Evolutionary conservation across 2,113 vertebrate genomes (phyloP).

Genomic region (Hypocryptadius cinnamomeus): DNA sequence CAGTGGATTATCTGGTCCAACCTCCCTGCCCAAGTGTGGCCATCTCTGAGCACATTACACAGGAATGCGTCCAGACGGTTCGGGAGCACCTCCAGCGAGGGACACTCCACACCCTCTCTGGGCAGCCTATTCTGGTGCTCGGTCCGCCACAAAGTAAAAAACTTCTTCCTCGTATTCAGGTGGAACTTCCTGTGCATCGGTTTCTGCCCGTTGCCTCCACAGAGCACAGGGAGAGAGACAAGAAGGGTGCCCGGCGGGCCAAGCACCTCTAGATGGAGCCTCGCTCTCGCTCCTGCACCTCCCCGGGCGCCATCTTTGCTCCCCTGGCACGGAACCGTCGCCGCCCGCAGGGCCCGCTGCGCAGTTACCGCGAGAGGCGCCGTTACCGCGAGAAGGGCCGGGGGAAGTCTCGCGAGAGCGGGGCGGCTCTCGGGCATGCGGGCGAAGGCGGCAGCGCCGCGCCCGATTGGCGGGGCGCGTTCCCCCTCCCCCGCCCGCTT

Average conservation of each 20-base stretch:
- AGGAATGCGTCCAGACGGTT: neutral
- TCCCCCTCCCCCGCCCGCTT: neutral
- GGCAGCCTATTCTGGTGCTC: neutral
- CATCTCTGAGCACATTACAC: no score
- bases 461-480: neutral
- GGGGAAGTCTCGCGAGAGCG: neutral
- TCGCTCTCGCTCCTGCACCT: accelerated
- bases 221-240: neutral
- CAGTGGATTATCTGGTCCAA: no score
- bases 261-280: accelerated
- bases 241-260: accelerated
- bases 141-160: neutral
- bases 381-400: neutral
- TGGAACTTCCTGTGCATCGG: neutral
- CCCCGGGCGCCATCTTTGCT: accelerated
- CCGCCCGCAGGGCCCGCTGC: no score
- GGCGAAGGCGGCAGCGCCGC: neutral
- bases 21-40: no score
- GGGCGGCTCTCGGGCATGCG: neutral
- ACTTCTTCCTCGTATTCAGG: neutral
- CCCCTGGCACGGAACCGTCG: accelerated
- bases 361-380: accelerated
- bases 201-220: neutral
- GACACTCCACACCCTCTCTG: no score
- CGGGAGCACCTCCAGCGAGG: neutral